phyloP scores from a whole-genome alignment of 2,888 invertebrate species.

The Zaprionus bogoriensis region DNA sequence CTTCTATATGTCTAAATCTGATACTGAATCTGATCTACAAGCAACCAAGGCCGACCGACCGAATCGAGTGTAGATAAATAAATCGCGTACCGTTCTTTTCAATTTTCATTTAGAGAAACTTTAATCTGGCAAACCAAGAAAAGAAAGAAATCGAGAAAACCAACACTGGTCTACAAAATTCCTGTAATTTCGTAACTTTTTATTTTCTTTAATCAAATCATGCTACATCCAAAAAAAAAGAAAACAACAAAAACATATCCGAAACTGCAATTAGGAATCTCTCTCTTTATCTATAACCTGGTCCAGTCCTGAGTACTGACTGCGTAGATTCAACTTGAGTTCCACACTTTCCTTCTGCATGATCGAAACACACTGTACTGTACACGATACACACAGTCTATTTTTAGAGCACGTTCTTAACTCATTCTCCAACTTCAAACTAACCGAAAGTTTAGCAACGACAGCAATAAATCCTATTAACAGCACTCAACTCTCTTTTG shows the following conservation, averaged over 20 bases:
- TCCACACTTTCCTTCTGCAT: conserved; percentile 40
- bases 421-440: conserved; percentile 1
- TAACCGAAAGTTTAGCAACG: conserved; percentile 34
- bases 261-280: conserved; percentile 61
- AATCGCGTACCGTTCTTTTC: conserved; percentile 29
- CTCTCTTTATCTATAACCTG: background rate
- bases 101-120: conserved; percentile 53
- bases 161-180: conserved; percentile 52
- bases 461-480: conserved; percentile 62
- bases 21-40: conserved; percentile 16
- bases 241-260: conserved; percentile 36
- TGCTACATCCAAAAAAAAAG: conserved; percentile 72
- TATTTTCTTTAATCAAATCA: conserved; percentile 71
- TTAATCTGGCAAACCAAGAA: conserved; percentile 36
- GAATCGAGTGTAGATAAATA: conserved; percentile 8
- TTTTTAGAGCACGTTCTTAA: conserved; percentile 43
- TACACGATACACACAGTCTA: conserved; percentile 8
- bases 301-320: conserved; percentile 24
- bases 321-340: conserved; percentile 10
- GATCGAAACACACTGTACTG: conserved; percentile 15
- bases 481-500: conserved; percentile 71
- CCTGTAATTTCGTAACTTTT: conserved; percentile 58
- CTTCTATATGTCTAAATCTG: conserved; percentile 1
- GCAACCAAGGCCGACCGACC: conserved; percentile 37
- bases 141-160: background rate